Base-by-base conservation (phyloP, 1,140 invertebrate species). In the Oncopeltus fasciatus region DNA sequence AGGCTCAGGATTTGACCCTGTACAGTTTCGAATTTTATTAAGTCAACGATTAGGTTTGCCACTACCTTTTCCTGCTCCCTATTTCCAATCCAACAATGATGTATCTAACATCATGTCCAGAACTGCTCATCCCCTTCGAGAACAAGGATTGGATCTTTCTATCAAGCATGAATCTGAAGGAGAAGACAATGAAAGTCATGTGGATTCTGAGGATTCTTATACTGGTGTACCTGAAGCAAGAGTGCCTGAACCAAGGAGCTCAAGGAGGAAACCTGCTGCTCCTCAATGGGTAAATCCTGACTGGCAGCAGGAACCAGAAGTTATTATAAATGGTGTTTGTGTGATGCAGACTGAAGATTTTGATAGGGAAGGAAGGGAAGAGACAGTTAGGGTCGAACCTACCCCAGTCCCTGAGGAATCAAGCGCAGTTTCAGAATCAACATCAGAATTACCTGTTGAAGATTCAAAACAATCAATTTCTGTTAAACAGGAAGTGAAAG, bases 231-330 rank as follows among this genome's bases (percentile, higher is more conserved):
- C 75, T 44, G 70, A 66, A 59, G 67, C 69, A 14, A 58, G 65
- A 2, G 64, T 66, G 26, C 67, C 67, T 1, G 68, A 67, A 57
- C 64, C 68, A 5, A 57, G 68, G 24, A 66, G 63, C 24, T 68
- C 83, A 53, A 74, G 93, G 62, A 79, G 94, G 61, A 98, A 97
- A 76, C 89, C 93, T 0, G 91, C 91, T 0, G 91, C 92, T 28
- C 95, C 95, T 0, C 92, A 97, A 75, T 95, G 94, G 90, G 92
- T 97, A 0, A 95, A 95, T 73, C 93, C 91, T 2, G 90, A 92
- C 58, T 88, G 89, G 83, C 87, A 92, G 71, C 84, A 90, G 65
- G 81, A 82, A 57, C 76, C 78, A 65, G 88, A 91, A 72, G 85
- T 90, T 1, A 90, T 92, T 64, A 93, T 92, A 65, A 93, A 93